Percentiles rank a stretch among this genome's conserved stretches.
phyloP scores from a whole-genome alignment of 2,888 invertebrate species.

The Gandaritis pyraliata region DNA sequence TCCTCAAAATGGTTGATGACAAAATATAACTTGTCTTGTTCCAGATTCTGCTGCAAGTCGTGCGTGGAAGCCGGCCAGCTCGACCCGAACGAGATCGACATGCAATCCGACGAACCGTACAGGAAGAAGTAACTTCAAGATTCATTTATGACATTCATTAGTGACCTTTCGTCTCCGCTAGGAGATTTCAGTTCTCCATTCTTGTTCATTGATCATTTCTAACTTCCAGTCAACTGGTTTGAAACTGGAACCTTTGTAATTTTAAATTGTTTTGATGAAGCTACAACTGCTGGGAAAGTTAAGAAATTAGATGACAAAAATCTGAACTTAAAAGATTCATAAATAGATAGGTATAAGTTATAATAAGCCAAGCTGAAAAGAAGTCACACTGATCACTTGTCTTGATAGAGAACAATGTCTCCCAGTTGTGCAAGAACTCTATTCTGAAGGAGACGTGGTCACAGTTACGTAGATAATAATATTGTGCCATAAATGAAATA shows the following conservation, averaged over 20 bases:
- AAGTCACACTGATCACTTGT: too few relatives aligned
- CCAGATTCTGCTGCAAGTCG: slow-evolving; percentile 95
- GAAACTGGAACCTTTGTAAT: too few relatives aligned
- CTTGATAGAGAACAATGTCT: too few relatives aligned
- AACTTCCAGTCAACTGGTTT: too few relatives aligned
- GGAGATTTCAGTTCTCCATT: neutral
- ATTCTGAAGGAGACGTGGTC: slow-evolving; percentile 8
- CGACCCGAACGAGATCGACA: slow-evolving; percentile 56
- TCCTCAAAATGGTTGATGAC: too few relatives aligned
- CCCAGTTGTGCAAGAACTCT: slow-evolving; percentile 4
- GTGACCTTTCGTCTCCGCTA: slow-evolving; percentile 9
- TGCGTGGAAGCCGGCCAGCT: slow-evolving; percentile 94
- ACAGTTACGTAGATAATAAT: slow-evolving; percentile 20
- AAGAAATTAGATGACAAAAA: too few relatives aligned
- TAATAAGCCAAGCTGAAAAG: too few relatives aligned
- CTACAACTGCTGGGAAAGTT: too few relatives aligned
- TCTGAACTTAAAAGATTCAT: too few relatives aligned
- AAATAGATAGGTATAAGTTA: too few relatives aligned
- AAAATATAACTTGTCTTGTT: slow-evolving; percentile 5
- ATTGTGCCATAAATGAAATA: slow-evolving; percentile 42
- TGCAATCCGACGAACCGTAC: slow-evolving; percentile 61
- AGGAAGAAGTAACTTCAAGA: slow-evolving; percentile 51
- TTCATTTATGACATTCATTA: too few relatives aligned
- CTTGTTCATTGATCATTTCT: neutral
- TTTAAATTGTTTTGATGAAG: too few relatives aligned